These are phyloP conservation scores for Carettochelys insculpta DNA, from an alignment of 2,113 vertebrate genomes.

Conservation along the genomic window DNA sequence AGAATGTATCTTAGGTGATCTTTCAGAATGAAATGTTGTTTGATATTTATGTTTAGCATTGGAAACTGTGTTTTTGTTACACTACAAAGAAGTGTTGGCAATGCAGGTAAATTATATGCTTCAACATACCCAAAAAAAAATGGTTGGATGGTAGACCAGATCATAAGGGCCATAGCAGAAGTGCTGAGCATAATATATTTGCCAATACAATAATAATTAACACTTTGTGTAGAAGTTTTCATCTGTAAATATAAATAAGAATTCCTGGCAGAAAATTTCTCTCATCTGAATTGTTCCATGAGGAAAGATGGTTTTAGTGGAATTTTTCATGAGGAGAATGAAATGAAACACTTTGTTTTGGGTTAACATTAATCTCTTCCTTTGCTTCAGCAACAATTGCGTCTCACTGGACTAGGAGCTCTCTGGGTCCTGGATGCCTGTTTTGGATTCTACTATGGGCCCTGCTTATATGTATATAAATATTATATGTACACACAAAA, in stretches of 20 bases:
- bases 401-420: not conserved
- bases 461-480: too few species aligned
- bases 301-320: not conserved
- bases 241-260: not conserved
- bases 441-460: not conserved
- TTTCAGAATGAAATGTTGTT: not conserved
- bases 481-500: too few species aligned
- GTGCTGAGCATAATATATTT: not conserved
- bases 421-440: not conserved
- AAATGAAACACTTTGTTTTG: not conserved
- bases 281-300: not conserved
- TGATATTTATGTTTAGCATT: not conserved
- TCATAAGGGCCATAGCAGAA: not conserved
- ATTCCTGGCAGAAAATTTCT: not conserved
- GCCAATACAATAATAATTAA: not conserved
- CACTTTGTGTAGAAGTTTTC: not conserved
- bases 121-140: not conserved
- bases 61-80: not conserved
- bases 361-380: not conserved
- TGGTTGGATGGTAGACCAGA: not conserved
- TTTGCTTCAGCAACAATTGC: not conserved
- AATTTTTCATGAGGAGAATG: not conserved
- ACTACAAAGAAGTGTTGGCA: not conserved
- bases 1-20: not conserved
- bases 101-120: not conserved